A percentile compares a stretch with the other conserved stretches of the same genome.
These are phyloP conservation scores for Ctenochaetus hawaiiensis DNA, from an alignment of 2,797 vertebrate species.

Conservation along the genomic window DNA sequence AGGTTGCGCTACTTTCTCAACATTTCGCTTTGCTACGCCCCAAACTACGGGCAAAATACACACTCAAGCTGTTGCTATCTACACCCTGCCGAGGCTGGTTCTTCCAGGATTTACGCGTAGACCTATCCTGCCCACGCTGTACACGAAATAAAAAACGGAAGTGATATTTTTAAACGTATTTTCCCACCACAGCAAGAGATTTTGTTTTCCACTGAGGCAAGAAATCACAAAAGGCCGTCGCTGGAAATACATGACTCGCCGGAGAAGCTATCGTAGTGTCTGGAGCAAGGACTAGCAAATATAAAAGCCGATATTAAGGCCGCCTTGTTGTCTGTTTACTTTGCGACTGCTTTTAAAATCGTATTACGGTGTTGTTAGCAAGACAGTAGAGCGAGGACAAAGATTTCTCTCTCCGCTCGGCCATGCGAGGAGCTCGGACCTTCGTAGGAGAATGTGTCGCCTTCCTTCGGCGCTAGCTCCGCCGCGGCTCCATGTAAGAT, in stretches of 20 bases:
- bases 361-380: conserved; percentile 6
- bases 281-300: not conserved
- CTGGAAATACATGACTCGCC: conserved; percentile 10
- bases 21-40: conserved; percentile 61
- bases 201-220: not conserved
- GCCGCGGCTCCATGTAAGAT: conserved; percentile 76
- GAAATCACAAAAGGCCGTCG: conserved; percentile 21
- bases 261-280: conserved; percentile 21
- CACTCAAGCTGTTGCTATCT: conserved; percentile 3
- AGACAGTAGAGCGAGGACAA: not conserved
- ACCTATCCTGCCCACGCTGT: too few species aligned
- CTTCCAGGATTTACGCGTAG: not conserved
- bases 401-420: conserved; percentile 34
- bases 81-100: not conserved
- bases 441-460: conserved; percentile 61
- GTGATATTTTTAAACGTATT: not conserved
- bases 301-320: not conserved
- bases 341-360: not conserved
- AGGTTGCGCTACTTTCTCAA: conserved; percentile 62
- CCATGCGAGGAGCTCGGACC: conserved; percentile 61
- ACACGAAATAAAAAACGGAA: not conserved
- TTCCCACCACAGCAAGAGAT: not conserved
- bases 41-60: conserved; percentile 37
- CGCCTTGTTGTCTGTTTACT: not conserved
- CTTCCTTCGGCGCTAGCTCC: conserved; percentile 64